These are phyloP conservation scores for Apodemus agrarius DNA, from an alignment of 2,797 vertebrate species.

Conservation along the genomic window DNA sequence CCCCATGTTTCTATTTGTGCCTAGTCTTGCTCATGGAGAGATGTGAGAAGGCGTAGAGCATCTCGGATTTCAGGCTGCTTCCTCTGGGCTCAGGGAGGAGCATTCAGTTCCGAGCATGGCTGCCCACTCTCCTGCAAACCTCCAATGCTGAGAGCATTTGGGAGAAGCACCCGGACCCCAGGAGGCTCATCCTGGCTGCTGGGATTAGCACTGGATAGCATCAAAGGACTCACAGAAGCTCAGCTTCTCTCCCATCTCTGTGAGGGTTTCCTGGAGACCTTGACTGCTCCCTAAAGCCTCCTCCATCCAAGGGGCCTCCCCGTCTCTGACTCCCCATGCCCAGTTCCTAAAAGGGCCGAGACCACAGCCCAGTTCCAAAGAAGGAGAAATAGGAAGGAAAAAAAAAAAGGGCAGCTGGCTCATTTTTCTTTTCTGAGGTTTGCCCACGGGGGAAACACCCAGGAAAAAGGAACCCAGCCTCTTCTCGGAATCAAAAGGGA, in stretches of 20 bases:
- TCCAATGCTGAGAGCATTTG: not conserved
- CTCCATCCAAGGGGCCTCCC: not conserved
- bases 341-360: not conserved
- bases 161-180: rapidly evolving
- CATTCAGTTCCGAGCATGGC: too few relatives aligned
- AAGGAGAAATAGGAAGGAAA: not conserved
- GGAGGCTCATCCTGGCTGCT: not conserved
- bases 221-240: not conserved
- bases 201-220: rapidly evolving
- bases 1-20: not conserved
- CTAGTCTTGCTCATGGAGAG: not conserved
- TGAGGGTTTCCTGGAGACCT: not conserved
- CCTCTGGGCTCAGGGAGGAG: not conserved
- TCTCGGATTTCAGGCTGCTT: not conserved
- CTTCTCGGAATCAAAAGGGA: conserved; percentile 70
- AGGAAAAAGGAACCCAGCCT: conserved; percentile 10
- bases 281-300: not conserved
- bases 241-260: not conserved
- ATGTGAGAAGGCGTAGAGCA: not conserved
- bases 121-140: not conserved
- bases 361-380: not conserved
- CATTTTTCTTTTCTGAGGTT: not conserved
- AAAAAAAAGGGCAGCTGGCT: not conserved
- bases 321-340: not conserved
- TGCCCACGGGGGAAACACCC: not conserved